phyloP scores from a whole-genome alignment of 2,888 invertebrate genomes.

The Eupithecia dodoneata region DNA sequence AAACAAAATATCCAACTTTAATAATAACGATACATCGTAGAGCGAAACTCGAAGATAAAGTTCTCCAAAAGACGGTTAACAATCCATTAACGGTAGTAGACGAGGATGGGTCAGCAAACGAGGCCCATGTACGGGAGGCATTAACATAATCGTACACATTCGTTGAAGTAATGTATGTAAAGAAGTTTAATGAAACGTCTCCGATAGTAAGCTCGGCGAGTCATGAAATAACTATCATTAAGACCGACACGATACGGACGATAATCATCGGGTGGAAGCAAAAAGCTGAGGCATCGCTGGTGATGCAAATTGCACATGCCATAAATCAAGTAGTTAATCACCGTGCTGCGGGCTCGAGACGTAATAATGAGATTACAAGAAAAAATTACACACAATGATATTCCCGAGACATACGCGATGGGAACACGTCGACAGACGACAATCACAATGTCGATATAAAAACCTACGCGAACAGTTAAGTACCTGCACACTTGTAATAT shows the following conservation, averaged over 20 bases:
- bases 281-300: constrained; percentile 78
- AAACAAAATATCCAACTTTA: constrained; percentile 17
- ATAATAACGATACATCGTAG: constrained; percentile 28
- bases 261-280: constrained; percentile 80
- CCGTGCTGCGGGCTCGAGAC: constrained; percentile 69
- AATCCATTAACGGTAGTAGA: constrained; percentile 75
- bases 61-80: constrained; percentile 55
- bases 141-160: constrained; percentile 82
- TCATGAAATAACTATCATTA: constrained; percentile 83
- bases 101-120: constrained; percentile 65
- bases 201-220: constrained; percentile 76
- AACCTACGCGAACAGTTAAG: constrained; percentile 41
- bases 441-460: constrained; percentile 47
- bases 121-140: constrained; percentile 65
- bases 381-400: constrained; percentile 70
- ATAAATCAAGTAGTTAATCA: constrained; percentile 83
- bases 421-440: constrained; percentile 60
- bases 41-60: constrained; percentile 50
- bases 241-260: constrained; percentile 81
- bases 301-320: constrained; percentile 82
- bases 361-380: constrained; percentile 81
- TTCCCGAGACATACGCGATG: constrained; percentile 58
- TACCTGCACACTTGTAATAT: constrained; percentile 48
- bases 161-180: constrained; percentile 80
- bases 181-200: constrained; percentile 81